Base-by-base conservation (phyloP, 1,140 invertebrate genomes). In the Penaeus chinensis region DNA sequence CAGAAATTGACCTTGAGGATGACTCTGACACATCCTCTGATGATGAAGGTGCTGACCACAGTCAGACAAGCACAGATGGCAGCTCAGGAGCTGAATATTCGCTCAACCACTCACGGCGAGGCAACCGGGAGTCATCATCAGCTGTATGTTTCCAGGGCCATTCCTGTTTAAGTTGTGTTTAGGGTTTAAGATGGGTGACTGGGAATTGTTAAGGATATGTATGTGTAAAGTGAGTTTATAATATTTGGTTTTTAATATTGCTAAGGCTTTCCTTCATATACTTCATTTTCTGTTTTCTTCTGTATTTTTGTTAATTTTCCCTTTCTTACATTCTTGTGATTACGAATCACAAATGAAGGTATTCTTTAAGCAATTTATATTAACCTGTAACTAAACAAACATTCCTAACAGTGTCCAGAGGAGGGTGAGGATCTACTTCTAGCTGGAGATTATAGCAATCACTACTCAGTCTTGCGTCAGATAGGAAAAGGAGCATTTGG, bases 401-500 rank as follows among this genome's bases (percentile, higher is more conserved):
- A 3, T 82, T 47, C 20, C 69, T 10, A 32, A 32, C 84, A 87
- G 86, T 74, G 80, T 20, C 66, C 71, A 47, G 86, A 87, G n/a
- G 86, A 78, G 32, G 61, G 32, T n/a, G 42, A 77, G 60, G 79
- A 87, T 24, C n/a, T 37, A 16, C 60, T 62, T 60, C n/a, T 84
- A 42, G 84, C 84, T 13, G 95, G 95, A 1, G 92, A 94, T 37
- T 96, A 95, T 91, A 93, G 93, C 90, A 93, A 94, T 80, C 93
- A 94, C 85, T 96, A 96, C 90, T 93, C 94, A n/a, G 95, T 95
- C 8, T 91, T 95, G 0, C 93, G 94, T 90, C 94, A 95, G 90
- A 95, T 96, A 80, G 95, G 95, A 3, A 95, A 95, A 92, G 95
- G 95, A 54, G 95, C 95, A 4, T 96, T 95, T 92, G 95, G 95